phyloP scores from a whole-genome alignment of 2,888 invertebrate species.

The Mamestra brassicae region DNA sequence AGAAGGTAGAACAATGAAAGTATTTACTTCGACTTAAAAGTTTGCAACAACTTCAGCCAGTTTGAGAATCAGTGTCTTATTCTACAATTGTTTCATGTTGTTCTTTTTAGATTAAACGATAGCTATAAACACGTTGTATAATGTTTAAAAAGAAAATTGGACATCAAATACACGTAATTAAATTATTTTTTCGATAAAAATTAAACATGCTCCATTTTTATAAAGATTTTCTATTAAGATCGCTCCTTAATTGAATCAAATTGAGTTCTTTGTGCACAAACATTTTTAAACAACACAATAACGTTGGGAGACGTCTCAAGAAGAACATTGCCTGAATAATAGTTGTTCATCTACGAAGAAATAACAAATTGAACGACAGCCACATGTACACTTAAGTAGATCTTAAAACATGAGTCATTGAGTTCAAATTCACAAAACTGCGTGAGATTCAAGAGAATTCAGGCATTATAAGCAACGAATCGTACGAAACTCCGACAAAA shows the following conservation, averaged over 20 bases:
- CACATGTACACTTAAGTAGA: conserved; percentile 41
- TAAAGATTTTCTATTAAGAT: conserved; percentile 18
- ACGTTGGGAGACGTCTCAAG: conserved; percentile 53
- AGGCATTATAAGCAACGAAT: conserved; percentile 65
- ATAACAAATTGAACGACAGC: conserved; percentile 68
- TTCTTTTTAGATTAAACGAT: background rate
- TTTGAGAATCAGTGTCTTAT: background rate
- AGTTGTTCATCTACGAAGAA: conserved; percentile 66
- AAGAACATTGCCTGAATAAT: conserved; percentile 66
- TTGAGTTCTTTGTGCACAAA: conserved; percentile 42
- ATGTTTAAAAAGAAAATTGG: background rate
- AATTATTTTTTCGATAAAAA: background rate
- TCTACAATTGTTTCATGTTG: too few species aligned
- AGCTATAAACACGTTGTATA: background rate
- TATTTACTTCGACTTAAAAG: conserved; percentile 21
- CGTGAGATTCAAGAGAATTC: conserved; percentile 45
- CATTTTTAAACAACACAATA: conserved; percentile 62
- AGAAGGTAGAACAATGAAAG: conserved; percentile 13
- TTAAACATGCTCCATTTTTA: background rate
- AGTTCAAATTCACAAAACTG: conserved; percentile 54
- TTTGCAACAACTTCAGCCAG: background rate
- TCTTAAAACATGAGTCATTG: conserved; percentile 49
- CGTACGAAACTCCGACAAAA: conserved; percentile 60
- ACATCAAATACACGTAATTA: background rate
- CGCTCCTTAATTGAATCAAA: conserved; percentile 43